These are phyloP conservation scores for Upupa epops DNA, from an alignment of 2,113 vertebrate species.

Conservation along the genomic window DNA sequence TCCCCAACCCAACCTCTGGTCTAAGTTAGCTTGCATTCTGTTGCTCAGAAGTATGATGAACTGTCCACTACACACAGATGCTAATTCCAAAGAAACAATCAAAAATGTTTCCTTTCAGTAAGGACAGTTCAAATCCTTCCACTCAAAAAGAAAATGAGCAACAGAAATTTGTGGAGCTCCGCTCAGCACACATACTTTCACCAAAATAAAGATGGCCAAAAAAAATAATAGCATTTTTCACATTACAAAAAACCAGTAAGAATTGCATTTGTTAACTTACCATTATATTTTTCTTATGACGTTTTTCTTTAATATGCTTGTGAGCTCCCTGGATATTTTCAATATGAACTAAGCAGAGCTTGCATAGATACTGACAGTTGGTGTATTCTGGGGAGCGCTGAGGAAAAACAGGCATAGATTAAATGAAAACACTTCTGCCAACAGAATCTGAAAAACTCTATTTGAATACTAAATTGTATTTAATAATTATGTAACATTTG, in stretches of 20 bases:
- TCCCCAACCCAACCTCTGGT: not conserved
- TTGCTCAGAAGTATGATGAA: not conserved
- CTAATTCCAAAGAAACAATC: not conserved
- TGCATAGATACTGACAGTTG: constrained; percentile 97
- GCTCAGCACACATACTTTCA: not conserved
- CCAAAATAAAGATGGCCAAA: not conserved
- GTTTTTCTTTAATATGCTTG: constrained; percentile 99
- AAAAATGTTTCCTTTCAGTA: not conserved
- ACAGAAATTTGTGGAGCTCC: not conserved
- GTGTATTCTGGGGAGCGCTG: constrained; percentile 95
- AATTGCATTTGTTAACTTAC: constrained; percentile 73
- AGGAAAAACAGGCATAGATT: constrained; percentile 38
- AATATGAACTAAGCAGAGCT: constrained; percentile 95
- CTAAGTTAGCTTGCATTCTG: not conserved
- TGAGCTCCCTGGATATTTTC: constrained; percentile 98
- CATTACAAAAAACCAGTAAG: not conserved
- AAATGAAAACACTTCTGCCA: not conserved
- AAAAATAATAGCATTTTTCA: not conserved
- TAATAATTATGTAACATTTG: not conserved
- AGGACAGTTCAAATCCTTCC: not conserved
- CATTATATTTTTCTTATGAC: constrained; percentile 98
- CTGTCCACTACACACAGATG: not conserved
- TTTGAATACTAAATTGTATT: not conserved
- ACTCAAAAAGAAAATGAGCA: not conserved
- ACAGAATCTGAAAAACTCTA: not conserved